Base-by-base conservation (phyloP, 1,140 invertebrate species). In the Heliconius hewitsoni region DNA sequence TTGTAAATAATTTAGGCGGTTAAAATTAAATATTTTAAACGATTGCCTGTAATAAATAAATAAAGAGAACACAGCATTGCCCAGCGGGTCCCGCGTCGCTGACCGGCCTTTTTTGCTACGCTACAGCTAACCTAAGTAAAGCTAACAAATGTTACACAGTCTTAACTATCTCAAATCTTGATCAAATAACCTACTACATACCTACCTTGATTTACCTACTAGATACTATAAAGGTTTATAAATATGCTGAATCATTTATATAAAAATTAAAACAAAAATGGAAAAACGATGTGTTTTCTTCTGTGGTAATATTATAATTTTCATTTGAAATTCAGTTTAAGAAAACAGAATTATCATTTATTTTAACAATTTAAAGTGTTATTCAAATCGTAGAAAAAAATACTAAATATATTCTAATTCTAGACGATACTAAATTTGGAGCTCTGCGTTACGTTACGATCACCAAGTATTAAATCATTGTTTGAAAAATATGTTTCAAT, bases 31-130 rank as follows among this genome's bases (percentile, higher is more conserved):
- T 13, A 5, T 66, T 66, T 66, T 3, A 66, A 66, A 27, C 23
- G 19, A 57, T 57, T 57, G n/a, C n/a, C 55, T 55, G 37, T 42
- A 23, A 57, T 5, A 34, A 34, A 34, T 34, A 34, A 34, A 34
- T 34, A 34, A 34, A 57, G n/a, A 57, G n/a, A 60, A 13, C 8
- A 60, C 57, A 60, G 77, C 85, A 89, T 86, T 27, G 23, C 88
- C 87, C 88, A 86, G 78, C 83, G 87, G 91, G 91, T 88, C 91
- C 77, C 90, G 77, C 90, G 92, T 91, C 90, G 88, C 81, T 92
- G 92, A 92, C 92, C 90, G 90, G 76, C 73, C 73, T 85, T 91
- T 93, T 93, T 93, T 66, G 60, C 60, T 92, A n/a, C 23, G 23
- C 60, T 13, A 30, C n/a, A 66, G 23, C 13, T 66, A 27, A 23